Evolutionary conservation across 2,113 vertebrate genomes (phyloP), one percentile per base, ranked within the genome.

Genomic region (Bambusicola thoracicus): DNA sequence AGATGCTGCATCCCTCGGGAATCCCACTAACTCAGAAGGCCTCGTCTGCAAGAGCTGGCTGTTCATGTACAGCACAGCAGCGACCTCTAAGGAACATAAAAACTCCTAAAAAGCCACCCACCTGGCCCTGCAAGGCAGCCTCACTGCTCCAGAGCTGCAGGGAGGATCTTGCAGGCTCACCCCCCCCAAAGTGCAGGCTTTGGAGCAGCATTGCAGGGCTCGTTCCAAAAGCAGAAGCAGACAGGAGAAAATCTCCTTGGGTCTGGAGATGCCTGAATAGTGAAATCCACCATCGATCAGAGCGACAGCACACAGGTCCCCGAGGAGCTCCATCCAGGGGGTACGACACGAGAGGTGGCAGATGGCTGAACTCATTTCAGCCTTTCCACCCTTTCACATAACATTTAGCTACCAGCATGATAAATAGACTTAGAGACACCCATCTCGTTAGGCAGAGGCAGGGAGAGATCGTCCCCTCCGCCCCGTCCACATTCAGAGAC

Each of bases 361-460:
- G 95, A 94, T 92, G 95, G 76, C 80, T 91, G 85, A 82, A 80
- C 92, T 90, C 92, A 62, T 87, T 91, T 82, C 69, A 95, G 79
- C 87, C 82, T 82, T 95, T 73, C 81, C 85, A 43, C 18, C 87
- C 93, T 95, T 95, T 93, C 85, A 87, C 89, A 85, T 73, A 82
- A 76, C 92, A 89, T 72, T 91, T 48, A 86, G 95, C 88, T 63
- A 67, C 80, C 90, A 67, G 70, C 68, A 25, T 12, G 27, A 88
- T 66, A 55, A 53, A 89, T 3, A 43, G 61, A 85, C 25, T 0
- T 75, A 0, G 2, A 94, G 90, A 91, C 96, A 95, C 94, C 92
- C 94, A 77, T 62, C 87, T 96, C 55, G 1, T 95, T 94, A 95
- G 89, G 18, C 80, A 65, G 79, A 30, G n/a, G 13, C 77, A 32